phyloP scores from a whole-genome alignment of 2,888 invertebrate species.

The Epinotia nisella region DNA sequence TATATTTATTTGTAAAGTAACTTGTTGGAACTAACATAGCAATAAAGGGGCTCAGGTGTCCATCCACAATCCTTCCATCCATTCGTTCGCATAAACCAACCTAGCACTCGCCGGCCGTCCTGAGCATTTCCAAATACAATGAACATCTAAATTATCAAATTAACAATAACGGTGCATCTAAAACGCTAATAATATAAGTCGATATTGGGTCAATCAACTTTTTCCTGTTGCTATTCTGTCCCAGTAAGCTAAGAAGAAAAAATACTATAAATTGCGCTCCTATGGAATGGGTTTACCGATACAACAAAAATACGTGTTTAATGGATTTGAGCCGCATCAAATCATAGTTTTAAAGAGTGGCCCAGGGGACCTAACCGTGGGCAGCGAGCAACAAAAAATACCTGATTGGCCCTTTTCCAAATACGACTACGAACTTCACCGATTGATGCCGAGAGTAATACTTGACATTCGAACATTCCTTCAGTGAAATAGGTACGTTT shows the following conservation, averaged over 20 bases:
- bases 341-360: too few species aligned
- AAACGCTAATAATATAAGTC: conserved; percentile 71
- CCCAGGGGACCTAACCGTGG: too few species aligned
- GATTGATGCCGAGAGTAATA: neutral
- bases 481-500: conserved; percentile 45
- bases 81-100: conserved; percentile 59
- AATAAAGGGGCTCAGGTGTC: conserved; percentile 74
- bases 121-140: conserved; percentile 72
- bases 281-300: too few species aligned
- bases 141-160: conserved; percentile 72
- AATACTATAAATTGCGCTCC: too few species aligned
- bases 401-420: too few species aligned
- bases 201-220: too few species aligned
- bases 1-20: conserved; percentile 78
- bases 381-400: too few species aligned
- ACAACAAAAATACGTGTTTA: too few species aligned
- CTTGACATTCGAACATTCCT: conserved; percentile 30
- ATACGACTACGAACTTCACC: conserved; percentile 47
- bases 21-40: conserved; percentile 75
- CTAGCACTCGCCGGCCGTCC: conserved; percentile 61
- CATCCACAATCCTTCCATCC: conserved; percentile 59
- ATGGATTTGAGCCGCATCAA: too few species aligned
- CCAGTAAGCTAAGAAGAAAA: too few species aligned
- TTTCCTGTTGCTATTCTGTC: too few species aligned
- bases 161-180: conserved; percentile 74